phyloP scores from a whole-genome alignment of 2,113 vertebrate species.

The Podarcis raffonei region DNA sequence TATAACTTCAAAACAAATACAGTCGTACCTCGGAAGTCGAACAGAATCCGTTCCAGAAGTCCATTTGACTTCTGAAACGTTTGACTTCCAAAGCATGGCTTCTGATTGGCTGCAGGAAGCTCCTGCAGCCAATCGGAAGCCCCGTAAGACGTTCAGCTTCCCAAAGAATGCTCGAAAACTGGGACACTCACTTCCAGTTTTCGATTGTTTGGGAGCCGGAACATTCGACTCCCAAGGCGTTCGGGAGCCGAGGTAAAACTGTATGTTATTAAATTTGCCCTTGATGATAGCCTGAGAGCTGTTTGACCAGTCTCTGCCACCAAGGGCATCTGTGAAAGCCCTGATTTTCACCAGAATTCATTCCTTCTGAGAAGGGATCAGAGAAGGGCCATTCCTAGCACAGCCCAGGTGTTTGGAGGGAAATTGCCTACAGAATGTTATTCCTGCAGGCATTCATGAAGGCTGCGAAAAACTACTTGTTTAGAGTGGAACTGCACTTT shows the following conservation, averaged over 20 bases:
- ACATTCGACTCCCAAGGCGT: too few relatives aligned
- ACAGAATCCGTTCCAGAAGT: too few relatives aligned
- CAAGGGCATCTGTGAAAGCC: background rate
- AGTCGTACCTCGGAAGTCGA: background rate
- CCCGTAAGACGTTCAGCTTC: too few relatives aligned
- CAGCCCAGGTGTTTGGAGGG: background rate
- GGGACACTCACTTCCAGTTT: too few relatives aligned
- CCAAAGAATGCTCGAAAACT: too few relatives aligned
- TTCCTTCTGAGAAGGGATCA: background rate
- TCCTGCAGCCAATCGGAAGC: too few relatives aligned
- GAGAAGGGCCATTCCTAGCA: background rate
- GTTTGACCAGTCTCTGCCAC: background rate
- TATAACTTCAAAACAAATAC: background rate
- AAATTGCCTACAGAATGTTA: background rate
- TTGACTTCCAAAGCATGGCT: too few relatives aligned
- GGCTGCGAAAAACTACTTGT: background rate
- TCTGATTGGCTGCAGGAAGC: too few relatives aligned
- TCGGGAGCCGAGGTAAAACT: background rate
- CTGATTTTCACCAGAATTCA: background rate
- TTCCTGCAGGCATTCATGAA: background rate
- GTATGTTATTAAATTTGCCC: background rate
- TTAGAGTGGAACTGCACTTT: background rate
- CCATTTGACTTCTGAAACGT: too few relatives aligned
- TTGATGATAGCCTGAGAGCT: background rate
- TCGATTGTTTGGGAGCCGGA: too few relatives aligned